Evolutionary conservation across 2,888 invertebrate species (phyloP).

Genomic region (Drosophila infuscata): DNA sequence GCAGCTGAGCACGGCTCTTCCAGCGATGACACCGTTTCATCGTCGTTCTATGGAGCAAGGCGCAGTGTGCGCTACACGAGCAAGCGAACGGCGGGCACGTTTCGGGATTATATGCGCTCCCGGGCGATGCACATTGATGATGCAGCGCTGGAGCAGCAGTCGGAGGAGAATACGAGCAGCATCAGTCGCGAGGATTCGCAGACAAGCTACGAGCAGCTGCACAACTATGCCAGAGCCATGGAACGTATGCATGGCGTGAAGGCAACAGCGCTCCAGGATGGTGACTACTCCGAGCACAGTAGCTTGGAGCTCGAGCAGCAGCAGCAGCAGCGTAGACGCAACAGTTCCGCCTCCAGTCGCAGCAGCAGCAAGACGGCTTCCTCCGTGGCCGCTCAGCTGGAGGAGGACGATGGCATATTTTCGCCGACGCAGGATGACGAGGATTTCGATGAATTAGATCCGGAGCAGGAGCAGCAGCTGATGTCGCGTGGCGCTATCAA

Average conservation of each 20-base stretch:
- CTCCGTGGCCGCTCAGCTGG: conserved; percentile 54
- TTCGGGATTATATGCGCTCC: conserved; percentile 84
- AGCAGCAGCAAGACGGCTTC: conserved; percentile 61
- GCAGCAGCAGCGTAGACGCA: conserved; percentile 51
- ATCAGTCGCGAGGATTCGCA: conserved; percentile 82
- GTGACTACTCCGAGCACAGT: conserved; percentile 83
- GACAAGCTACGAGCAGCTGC: conserved; percentile 79
- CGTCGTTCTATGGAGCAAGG: conserved; percentile 84
- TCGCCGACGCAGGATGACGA: conserved; percentile 79
- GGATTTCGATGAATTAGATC: conserved; percentile 69
- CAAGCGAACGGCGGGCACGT: conserved; percentile 85
- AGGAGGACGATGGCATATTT: conserved; percentile 80
- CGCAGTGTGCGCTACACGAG: conserved; percentile 85
- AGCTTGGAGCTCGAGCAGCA: conserved; percentile 60
- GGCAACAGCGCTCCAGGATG: conserved; percentile 57
- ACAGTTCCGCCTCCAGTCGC: conserved; percentile 60
- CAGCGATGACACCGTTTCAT: conserved; percentile 85
- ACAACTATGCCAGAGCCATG: conserved; percentile 86
- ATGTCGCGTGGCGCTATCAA: conserved; percentile 65
- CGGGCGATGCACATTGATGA: conserved; percentile 83
- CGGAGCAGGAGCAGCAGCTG: conserved; percentile 57
- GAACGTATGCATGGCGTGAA: conserved; percentile 87
- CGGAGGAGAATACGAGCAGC: conserved; percentile 83
- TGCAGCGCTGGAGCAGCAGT: conserved; percentile 78
- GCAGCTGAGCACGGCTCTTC: conserved; percentile 83